phyloP scores from a whole-genome alignment of 2,888 invertebrate species.

The Isoperla grammatica region DNA sequence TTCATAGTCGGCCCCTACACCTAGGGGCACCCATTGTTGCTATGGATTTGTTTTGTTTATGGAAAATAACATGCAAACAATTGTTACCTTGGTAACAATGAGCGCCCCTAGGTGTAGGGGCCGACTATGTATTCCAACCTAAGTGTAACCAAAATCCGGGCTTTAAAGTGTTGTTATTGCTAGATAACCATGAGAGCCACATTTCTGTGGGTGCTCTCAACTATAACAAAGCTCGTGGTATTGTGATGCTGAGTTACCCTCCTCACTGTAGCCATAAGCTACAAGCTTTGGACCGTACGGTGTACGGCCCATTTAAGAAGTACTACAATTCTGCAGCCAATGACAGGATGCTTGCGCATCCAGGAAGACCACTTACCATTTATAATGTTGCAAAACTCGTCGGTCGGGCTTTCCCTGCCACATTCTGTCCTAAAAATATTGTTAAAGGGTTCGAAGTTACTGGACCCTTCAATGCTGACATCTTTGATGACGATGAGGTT shows the following conservation, averaged over 20 bases:
- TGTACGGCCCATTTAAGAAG: neutral
- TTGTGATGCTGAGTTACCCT: constrained; percentile 28
- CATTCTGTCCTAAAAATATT: constrained; percentile 1
- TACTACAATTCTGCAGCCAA: neutral
- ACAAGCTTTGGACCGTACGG: neutral
- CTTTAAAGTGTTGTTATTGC: constrained; percentile 32
- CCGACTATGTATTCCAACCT: too few species aligned
- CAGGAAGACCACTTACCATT: neutral
- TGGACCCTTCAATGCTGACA: neutral
- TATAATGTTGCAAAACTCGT: too few species aligned
- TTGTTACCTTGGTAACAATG: too few species aligned
- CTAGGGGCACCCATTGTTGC: too few species aligned
- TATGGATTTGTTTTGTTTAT: too few species aligned
- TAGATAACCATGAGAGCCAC: constrained; percentile 39
- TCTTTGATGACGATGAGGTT: constrained; percentile 8
- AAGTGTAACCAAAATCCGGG: constrained; percentile 18
- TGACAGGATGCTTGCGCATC: neutral
- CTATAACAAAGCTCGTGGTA: constrained; percentile 33
- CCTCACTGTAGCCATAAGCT: neutral
- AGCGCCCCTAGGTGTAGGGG: too few species aligned
- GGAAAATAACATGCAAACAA: too few species aligned
- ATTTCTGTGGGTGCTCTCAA: constrained; percentile 35
- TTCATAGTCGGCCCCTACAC: too few species aligned
- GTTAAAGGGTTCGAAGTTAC: neutral
- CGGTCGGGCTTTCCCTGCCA: neutral